Evolutionary conservation across 2,797 vertebrate species (phyloP), one percentile per base, ranked within the genome.

Genomic region (Ctenopoma kingsleyae): DNA sequence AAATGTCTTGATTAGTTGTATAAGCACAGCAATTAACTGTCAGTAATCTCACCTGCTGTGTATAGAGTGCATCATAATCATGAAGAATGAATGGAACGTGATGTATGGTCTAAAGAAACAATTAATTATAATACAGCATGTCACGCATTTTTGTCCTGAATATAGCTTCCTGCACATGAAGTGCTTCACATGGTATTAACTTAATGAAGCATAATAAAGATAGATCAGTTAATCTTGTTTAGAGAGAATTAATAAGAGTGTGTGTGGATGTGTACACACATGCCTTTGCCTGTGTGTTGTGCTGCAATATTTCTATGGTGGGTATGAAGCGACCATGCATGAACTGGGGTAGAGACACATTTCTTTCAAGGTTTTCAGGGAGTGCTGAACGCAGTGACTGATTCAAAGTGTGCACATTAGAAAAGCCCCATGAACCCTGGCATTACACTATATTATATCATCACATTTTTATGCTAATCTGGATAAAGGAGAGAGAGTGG

Each of bases 131-230:
- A 74, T 23, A 36, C 41, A 40, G 25, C 61, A 36, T 71, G 74
- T 78, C 32, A 68, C 16, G 12, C 30, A 1, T 64, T 50, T 79
- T 59, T 75, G 79, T 71, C 59, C 3, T 4, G 3, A 77, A 56
- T 56, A 76, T 15, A 11, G 48, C 48, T 55, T 61, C 50, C 48
- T 53, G 56, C 27, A 38, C 36, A 51, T 7, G 15, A 64, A 71
- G 35, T 43, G 80, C 47, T 35, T 82, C 43, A 55, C 68, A 35
- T 71, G 62, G 78, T 84, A 87, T 86, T 84, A 75, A 53, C 75
- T 73, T 83, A 84, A 88, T 84, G 70, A 83, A 72, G 82, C 22
- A 1, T 79, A 85, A 83, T 87, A 59, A 81, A 81, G 75, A 82
- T 11, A 65, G 71, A 87, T 75, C 71, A 59, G 65, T 75, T 78